Evolutionary conservation across 2,797 vertebrate species (phyloP), one percentile per base, ranked within the genome.

Genomic region (Smutsia gigantea): DNA sequence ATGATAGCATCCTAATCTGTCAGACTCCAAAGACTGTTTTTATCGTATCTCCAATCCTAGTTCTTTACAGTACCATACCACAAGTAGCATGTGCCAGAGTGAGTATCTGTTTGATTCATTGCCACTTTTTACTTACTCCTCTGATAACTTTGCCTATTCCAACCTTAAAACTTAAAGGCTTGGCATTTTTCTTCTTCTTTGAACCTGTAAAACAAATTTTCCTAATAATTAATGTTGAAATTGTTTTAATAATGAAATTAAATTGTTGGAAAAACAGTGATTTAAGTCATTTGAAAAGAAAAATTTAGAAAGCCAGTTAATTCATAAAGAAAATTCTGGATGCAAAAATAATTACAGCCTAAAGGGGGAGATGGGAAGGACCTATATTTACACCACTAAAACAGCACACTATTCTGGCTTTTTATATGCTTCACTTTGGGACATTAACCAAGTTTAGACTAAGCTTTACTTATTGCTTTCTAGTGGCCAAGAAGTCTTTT

Each of bases 111-210:
- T 3, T 13, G 51, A 95, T 39, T 87, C 39, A 83, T 2, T 63
- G 59, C 18, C 63, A 92, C 79, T 96, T 46, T 95, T 57, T 88
- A 98, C 99, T 99, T 98, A 99, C 99, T 64, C 99, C 99, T 99
- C 99, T 98, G 98, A 99, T 99, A 97, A 99, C 99, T 98, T 98
- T 99, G 84, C 99, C 99, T 96, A 99, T 0, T 2, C 99, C 99
- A 0, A 99, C 99, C 98, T 99, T 99, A 98, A 99, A 99, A 98
- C 98, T 99, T 97, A 99, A 98, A 3, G 99, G 99, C 84, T 99
- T 99, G 42, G 99, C 81, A 86, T 99, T 99, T 97, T 99, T 99
- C 96, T 99, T 99, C 99, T 99, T 99, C 98, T 99, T 99, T 27
- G 99, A 99, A 79, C 97, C 99, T 99, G 98, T 27, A 98, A 98